phyloP scores from a whole-genome alignment of 2,113 vertebrate species.

The Ciconia boyciana region DNA sequence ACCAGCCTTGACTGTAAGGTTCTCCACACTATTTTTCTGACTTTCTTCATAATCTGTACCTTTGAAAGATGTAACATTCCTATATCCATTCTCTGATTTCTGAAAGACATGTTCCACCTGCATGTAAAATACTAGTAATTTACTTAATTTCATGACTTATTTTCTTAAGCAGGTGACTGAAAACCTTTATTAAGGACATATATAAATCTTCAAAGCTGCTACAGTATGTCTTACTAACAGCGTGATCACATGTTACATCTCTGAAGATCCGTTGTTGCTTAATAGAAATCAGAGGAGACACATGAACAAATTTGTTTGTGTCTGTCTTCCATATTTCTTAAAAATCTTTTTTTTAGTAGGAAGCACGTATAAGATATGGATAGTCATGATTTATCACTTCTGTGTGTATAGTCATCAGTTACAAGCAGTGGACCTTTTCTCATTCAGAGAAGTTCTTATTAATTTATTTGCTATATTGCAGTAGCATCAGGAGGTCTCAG shows the following conservation, averaged over 20 bases:
- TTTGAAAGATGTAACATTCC: background rate
- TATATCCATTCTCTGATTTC: background rate
- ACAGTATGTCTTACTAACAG: background rate
- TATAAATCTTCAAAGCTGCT: background rate
- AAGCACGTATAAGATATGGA: background rate
- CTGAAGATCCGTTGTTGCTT: background rate
- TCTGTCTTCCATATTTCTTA: background rate
- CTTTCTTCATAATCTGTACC: background rate
- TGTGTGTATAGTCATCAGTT: background rate
- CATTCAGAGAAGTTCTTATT: background rate
- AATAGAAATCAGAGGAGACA: background rate
- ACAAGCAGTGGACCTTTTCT: background rate
- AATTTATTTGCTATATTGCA: background rate
- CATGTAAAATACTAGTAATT: background rate
- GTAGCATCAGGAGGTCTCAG: background rate
- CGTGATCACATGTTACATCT: rapidly evolving
- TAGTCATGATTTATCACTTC: background rate
- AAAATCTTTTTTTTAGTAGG: background rate
- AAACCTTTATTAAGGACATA: background rate
- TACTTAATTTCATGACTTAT: background rate
- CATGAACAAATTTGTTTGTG: background rate
- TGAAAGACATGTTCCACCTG: background rate
- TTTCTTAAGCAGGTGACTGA: background rate
- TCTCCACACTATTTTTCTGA: background rate
- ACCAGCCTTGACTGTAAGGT: background rate